Evolutionary conservation across 2,797 vertebrate genomes (phyloP).

Genomic region (Semotilus atromaculatus): DNA sequence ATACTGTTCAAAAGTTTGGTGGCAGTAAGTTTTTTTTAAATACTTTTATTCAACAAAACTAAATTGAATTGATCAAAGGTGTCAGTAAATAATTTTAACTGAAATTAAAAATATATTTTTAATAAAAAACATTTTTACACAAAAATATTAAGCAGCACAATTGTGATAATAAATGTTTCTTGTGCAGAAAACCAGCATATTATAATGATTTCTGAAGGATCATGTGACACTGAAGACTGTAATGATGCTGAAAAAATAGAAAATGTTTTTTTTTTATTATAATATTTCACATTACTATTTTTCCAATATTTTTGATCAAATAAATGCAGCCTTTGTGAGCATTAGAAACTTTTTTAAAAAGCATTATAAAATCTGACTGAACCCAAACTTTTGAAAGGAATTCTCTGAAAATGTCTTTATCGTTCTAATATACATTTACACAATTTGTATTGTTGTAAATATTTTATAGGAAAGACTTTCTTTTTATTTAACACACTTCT

Average conservation of each 20-base stretch:
- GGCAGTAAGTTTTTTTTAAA: background rate
- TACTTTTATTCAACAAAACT: background rate
- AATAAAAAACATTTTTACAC: background rate
- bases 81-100: background rate
- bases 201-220: background rate
- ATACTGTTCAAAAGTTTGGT: background rate
- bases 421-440: background rate
- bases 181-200: background rate
- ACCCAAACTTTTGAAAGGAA: background rate
- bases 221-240: background rate
- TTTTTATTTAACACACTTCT: conserved; percentile 19
- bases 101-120: background rate
- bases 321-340: background rate
- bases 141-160: background rate
- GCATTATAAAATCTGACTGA: background rate
- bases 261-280: background rate
- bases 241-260: background rate
- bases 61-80: background rate
- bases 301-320: background rate
- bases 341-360: background rate
- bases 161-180: background rate
- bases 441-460: background rate
- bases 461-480: background rate
- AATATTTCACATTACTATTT: background rate
- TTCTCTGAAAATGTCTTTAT: background rate